Evolutionary conservation across 2,113 vertebrate genomes (phyloP).

Genomic region (Cheilinus undulatus): DNA sequence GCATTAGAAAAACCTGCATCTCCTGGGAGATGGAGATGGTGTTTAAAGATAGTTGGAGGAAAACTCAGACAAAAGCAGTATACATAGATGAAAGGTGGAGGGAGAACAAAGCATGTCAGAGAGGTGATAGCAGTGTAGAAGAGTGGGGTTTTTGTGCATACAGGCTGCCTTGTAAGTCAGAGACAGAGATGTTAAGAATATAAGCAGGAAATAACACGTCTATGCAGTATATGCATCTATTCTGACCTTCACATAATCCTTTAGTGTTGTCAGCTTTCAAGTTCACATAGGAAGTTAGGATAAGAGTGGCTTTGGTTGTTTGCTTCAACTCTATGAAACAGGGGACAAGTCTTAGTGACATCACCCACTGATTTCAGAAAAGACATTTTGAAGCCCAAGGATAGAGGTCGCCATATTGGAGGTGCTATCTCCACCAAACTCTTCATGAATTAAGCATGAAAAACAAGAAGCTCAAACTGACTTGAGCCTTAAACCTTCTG

Average conservation of each 20-base stretch:
- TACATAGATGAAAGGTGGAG: constrained; percentile 4
- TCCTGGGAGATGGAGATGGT: background rate
- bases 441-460: too few relatives aligned
- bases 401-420: too few relatives aligned
- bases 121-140: background rate
- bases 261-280: too few relatives aligned
- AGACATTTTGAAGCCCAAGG: too few relatives aligned
- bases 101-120: constrained; percentile 10
- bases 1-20: constrained; percentile 2
- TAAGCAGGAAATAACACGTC: background rate
- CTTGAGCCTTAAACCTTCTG: too few relatives aligned
- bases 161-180: background rate
- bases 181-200: background rate
- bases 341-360: too few relatives aligned
- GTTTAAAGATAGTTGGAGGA: background rate
- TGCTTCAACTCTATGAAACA: too few relatives aligned
- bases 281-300: too few relatives aligned
- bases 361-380: too few relatives aligned
- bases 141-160: background rate
- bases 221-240: background rate
- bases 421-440: too few relatives aligned
- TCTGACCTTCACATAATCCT: constrained; percentile 1
- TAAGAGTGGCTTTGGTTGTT: too few relatives aligned
- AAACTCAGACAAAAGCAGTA: background rate
- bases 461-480: too few relatives aligned